These are phyloP conservation scores for Carassius carassius DNA, from an alignment of 2,113 vertebrate species.

Conservation along the genomic window DNA sequence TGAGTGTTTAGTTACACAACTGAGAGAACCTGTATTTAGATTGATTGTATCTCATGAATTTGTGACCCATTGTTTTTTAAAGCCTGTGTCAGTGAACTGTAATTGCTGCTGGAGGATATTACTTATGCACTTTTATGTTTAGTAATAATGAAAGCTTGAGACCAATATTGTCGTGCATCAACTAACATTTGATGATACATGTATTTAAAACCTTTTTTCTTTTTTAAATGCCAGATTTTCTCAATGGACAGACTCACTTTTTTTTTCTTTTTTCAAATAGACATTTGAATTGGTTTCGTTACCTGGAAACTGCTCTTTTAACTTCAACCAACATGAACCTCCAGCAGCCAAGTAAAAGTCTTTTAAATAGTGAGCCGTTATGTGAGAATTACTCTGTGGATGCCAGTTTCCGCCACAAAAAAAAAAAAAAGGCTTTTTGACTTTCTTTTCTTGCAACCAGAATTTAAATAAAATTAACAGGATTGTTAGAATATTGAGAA, in stretches of 20 bases:
- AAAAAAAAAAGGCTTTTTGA: too few species aligned
- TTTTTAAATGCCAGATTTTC: neutral
- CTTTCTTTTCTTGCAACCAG: too few species aligned
- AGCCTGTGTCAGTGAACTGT: neutral
- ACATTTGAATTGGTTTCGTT: neutral
- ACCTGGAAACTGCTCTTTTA: neutral
- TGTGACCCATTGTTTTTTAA: slow-evolving; percentile 14
- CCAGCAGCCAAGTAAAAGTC: slow-evolving; percentile 4
- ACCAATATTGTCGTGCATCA: neutral
- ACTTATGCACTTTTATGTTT: neutral
- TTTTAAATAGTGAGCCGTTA: neutral
- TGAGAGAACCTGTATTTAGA: neutral
- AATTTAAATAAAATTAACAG: too few species aligned
- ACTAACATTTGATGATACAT: neutral
- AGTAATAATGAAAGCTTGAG: neutral
- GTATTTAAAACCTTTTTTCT: neutral
- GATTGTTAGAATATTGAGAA: too few species aligned
- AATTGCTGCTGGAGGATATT: neutral
- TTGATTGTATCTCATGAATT: neutral
- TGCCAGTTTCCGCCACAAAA: too few species aligned
- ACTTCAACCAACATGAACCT: neutral
- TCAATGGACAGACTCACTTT: neutral
- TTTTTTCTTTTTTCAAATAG: neutral
- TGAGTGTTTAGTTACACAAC: slow-evolving; percentile 20
- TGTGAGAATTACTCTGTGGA: neutral